Evolutionary conservation across 2,888 invertebrate species (phyloP), one percentile per base, ranked within the genome.

Genomic region (Drosophila lutescens): DNA sequence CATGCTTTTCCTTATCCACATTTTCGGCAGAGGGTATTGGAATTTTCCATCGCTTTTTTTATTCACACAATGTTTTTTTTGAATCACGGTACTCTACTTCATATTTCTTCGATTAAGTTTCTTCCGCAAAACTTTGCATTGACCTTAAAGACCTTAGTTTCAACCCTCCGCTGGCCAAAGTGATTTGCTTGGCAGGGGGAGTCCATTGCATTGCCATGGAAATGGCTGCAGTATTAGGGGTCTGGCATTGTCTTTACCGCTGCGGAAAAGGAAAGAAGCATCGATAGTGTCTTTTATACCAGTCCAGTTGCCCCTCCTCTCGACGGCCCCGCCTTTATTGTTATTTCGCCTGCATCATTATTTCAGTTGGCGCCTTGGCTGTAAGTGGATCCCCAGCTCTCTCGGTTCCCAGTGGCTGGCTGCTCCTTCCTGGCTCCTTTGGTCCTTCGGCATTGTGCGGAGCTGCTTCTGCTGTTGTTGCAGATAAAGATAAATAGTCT

Each of bases 401-500:
- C 34, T 12, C 34, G 40, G 62, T 23, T 57, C 54, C 36, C 49
- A 15, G 46, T 60, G 43, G 32, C 34, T 12, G 34, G 34, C 44
- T 57, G 17, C 60, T 51, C 63, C 65, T 63, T 36, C 26, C 56
- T 26, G 74, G 67, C 68, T 83, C 84, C 74, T 65, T 76, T 79
- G 69, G 70, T 83, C 84, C 74, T 65, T 76, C 77, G 67, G 73
- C 83, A 86, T 83, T 82, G 78, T 80, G 68, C 62, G 46, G 17
- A 15, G 46, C 15, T 50, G 68, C 60, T 7, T 44, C 38, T 23
- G 57, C 65, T 63, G 76, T 78, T 79, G 72, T 85, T 85, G 79
- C 76, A 83, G 83, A 86, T 86, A 88, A 83, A 86, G 86, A 86
- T 86, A 86, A 86, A 86, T 86, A 86, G 86, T 88, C 80, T 77